Percentiles rank a stretch among this genome's conserved stretches.
Conservation (phyloP, 2,888 invertebrate species). For the Sinodicranocentrus sp. region DNA sequence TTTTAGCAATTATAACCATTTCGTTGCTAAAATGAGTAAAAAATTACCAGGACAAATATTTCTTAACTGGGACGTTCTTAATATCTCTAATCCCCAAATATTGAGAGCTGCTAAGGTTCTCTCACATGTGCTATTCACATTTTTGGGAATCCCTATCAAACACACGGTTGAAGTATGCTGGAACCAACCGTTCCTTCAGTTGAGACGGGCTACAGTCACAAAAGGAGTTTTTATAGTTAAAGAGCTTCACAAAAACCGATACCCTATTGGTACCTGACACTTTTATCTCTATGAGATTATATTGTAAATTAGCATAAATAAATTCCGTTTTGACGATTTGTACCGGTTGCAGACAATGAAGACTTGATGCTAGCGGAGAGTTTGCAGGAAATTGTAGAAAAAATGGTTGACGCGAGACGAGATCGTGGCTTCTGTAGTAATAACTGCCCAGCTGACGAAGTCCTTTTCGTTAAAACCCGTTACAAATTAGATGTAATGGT, state of each 20-base stretch:
- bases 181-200: slow-evolving; percentile 15
- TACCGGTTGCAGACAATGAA: slow-evolving; percentile 14
- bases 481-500: slow-evolving; percentile 49
- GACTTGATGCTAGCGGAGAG: slow-evolving; percentile 33
- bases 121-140: slow-evolving; percentile 16
- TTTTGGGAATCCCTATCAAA: slow-evolving; percentile 17
- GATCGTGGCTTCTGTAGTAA: slow-evolving; percentile 34
- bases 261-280: slow-evolving; percentile 42
- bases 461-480: slow-evolving; percentile 23
- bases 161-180: slow-evolving; percentile 9
- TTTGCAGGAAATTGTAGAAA: neutral
- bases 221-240: slow-evolving; percentile 48
- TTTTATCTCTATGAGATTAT: neutral
- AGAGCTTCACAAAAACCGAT: slow-evolving; percentile 57
- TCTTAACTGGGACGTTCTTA: slow-evolving; percentile 20
- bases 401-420: slow-evolving; percentile 43
- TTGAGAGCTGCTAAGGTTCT: slow-evolving; percentile 42
- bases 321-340: neutral
- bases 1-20: neutral
- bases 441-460: slow-evolving; percentile 42
- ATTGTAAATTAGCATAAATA: neutral
- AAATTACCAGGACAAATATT: slow-evolving; percentile 21
- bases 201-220: slow-evolving; percentile 24
- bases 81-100: neutral
- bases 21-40: too few species aligned